Percentiles rank a stretch among this genome's conserved stretches.
Conservation (phyloP, 2,888 invertebrate genomes). For the Ectemnius continuus region DNA sequence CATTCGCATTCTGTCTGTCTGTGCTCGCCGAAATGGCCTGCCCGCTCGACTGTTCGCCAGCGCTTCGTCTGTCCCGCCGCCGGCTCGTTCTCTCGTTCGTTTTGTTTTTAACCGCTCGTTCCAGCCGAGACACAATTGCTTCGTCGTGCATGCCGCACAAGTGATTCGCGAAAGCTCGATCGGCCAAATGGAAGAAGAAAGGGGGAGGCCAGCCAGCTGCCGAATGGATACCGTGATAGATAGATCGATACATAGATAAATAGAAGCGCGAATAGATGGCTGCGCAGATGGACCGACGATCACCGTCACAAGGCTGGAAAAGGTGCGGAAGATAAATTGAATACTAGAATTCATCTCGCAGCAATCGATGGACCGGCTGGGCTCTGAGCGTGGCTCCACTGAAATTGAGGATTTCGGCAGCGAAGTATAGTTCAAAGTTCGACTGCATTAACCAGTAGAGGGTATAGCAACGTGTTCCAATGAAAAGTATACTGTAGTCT, state of each 20-base stretch:
- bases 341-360: constrained; percentile 1
- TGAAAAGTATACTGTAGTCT: background rate
- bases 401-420: background rate
- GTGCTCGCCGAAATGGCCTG: too few species aligned
- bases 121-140: constrained; percentile 41
- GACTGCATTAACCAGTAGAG: too few species aligned
- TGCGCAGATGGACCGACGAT: constrained; percentile 3
- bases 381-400: background rate
- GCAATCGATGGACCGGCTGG: constrained; percentile 10
- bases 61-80: constrained; percentile 6
- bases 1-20: too few species aligned
- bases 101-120: constrained; percentile 34
- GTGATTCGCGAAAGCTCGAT: constrained; percentile 48
- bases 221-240: constrained; percentile 24
- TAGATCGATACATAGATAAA: constrained; percentile 45
- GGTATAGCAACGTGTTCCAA: too few species aligned
- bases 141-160: constrained; percentile 39
- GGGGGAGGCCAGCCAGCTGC: background rate
- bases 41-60: background rate
- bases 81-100: constrained; percentile 33
- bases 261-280: constrained; percentile 23
- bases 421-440: constrained; percentile 1
- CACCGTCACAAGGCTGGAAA: background rate
- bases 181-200: constrained; percentile 45
- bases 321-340: background rate